Evolutionary conservation across 2,797 vertebrate genomes (phyloP), one percentile per base, ranked within the genome.

Genomic region (Pseudochromis fuscus): DNA sequence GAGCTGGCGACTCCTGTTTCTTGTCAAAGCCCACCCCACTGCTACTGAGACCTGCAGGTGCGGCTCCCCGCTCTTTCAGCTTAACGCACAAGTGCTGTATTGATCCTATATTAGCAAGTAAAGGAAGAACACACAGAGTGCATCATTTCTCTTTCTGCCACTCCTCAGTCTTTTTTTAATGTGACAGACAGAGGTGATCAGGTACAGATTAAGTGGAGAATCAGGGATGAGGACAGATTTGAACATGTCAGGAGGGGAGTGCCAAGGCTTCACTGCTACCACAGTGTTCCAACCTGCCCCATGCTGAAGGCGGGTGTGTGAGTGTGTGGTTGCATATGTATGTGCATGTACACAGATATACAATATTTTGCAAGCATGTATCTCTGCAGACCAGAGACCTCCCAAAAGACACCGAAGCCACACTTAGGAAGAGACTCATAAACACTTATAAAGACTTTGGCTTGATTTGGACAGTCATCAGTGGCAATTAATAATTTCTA

Each of bases 241-340:
- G 73, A 92, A 93, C 93, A 88, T 91, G 93, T 91, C 77, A 79
- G 25, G 63, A 58, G 78, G 84, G 89, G 91, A 91, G 92, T 90
- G 89, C 85, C 91, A 75, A 63, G 67, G 77, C 65, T 68, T 76
- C 75, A 25, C 65, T 83, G 73, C 77, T 81, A 64, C 79, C 65
- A 72, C 65, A 83, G 78, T 93, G 93, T 93, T 92, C 77, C 83
- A 89, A 93, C 91, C 90, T 92, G 91, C 77, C 89, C 65, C 57
- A 25, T 62, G 82, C 83, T 91, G 62, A 72, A 73, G 84, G 79
- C 72, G 60, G 64, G 59, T 70, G 71, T 72, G 49, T 79, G 45
- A 68, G 51, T 65, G 51, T 50, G 69, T 77, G 53, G 35, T 44
- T 65, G 55, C 60, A 46, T 69, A 56, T 60, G 40, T 75, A 75